Conservation (phyloP, 2,888 invertebrate genomes). For the Eupithecia insigniata region DNA sequence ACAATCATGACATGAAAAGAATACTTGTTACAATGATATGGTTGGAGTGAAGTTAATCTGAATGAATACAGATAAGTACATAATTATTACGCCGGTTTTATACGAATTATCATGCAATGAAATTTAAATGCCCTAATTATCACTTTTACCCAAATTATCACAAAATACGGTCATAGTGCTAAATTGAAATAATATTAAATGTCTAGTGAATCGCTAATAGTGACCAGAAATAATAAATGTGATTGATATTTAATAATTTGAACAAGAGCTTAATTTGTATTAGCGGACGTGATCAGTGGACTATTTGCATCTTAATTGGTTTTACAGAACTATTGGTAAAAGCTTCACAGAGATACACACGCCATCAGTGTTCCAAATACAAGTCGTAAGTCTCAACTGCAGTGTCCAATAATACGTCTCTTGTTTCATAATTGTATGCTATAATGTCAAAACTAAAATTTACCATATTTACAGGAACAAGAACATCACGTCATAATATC, state of each 20-base stretch:
- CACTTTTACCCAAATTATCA: conserved; percentile 20
- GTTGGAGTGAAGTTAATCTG: conserved; percentile 25
- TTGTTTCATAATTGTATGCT: conserved; percentile 39
- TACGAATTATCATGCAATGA: conserved; percentile 31
- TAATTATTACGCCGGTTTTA: conserved; percentile 26
- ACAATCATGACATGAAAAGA: conserved; percentile 18
- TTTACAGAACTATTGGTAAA: not conserved
- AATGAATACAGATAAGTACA: conserved; percentile 26
- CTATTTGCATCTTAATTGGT: conserved; percentile 8
- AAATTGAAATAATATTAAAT: conserved; percentile 20
- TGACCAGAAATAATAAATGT: conserved; percentile 31
- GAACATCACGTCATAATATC: conserved; percentile 38
- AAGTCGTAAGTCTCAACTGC: conserved; percentile 12
- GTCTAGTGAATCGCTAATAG: conserved; percentile 13
- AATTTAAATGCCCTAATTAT: conserved; percentile 31
- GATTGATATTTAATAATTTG: conserved; percentile 20
- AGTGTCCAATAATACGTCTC: conserved; percentile 18
- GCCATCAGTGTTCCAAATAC: conserved; percentile 9
- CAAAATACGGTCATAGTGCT: conserved; percentile 20
- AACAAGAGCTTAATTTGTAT: conserved; percentile 26
- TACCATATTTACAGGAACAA: conserved; percentile 55
- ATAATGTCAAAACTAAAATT: conserved; percentile 53
- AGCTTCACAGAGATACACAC: not conserved
- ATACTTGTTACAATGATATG: conserved; percentile 33
- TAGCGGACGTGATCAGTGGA: conserved; percentile 12